Conservation (phyloP, 2,113 vertebrate species). For the Nannospalax galili region DNA sequence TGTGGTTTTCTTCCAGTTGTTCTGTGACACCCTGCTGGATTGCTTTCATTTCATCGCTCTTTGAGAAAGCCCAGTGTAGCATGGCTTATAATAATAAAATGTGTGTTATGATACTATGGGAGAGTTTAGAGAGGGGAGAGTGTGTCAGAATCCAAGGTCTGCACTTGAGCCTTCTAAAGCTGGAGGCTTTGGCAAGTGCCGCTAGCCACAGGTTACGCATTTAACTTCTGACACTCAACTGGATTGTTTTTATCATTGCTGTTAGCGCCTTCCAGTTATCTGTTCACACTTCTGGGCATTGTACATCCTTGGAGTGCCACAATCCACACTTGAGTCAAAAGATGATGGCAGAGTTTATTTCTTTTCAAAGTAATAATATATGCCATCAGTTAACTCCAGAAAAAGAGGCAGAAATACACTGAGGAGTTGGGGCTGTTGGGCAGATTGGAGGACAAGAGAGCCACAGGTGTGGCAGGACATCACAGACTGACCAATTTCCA, state of each 20-base stretch:
- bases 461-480: not conserved
- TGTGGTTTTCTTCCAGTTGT: slow-evolving; percentile 11
- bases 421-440: not conserved
- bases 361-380: not conserved
- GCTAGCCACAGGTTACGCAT: not conserved
- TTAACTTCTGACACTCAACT: not conserved
- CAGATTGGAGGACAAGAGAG: not conserved
- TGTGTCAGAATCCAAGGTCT: not conserved
- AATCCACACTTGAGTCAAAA: not conserved
- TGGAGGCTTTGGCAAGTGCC: not conserved
- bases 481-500: not conserved
- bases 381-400: not conserved
- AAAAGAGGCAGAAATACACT: not conserved
- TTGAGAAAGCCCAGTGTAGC: not conserved
- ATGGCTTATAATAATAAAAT: slow-evolving; percentile 44
- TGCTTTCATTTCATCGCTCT: slow-evolving; percentile 40
- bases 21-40: not conserved
- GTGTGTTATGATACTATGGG: not conserved
- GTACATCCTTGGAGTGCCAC: not conserved
- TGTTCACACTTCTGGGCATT: not conserved
- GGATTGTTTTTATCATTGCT: not conserved
- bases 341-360: not conserved
- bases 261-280: not conserved
- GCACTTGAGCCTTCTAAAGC: not conserved
- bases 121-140: not conserved